phyloP scores from a whole-genome alignment of 2,888 invertebrate genomes.

The Ischnus inquisitorius region DNA sequence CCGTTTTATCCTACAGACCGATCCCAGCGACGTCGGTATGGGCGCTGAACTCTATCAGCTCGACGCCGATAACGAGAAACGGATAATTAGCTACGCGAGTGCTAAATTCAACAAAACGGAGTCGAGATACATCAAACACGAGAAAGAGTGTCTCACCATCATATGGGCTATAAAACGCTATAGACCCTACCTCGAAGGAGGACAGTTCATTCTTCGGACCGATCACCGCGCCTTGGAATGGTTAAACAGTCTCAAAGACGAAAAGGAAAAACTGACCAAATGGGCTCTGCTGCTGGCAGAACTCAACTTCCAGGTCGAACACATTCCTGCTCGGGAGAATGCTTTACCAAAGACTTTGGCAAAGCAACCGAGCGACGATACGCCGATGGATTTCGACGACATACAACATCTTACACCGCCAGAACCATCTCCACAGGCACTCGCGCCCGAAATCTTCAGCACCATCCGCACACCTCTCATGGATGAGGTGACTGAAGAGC shows the following conservation, averaged over 20 bases:
- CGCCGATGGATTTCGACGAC: not conserved
- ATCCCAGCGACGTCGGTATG: constrained; percentile 33
- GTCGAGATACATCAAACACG: not conserved
- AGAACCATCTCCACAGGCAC: not conserved
- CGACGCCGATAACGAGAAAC: not conserved
- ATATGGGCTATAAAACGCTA: constrained; percentile 4
- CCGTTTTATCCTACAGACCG: constrained; percentile 37
- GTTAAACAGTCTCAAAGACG: not conserved
- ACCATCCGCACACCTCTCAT: not conserved
- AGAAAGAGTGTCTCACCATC: not conserved
- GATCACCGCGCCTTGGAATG: not conserved
- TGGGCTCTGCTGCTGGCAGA: constrained; percentile 2
- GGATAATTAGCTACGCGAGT: constrained; percentile 47
- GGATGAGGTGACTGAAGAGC: not conserved
- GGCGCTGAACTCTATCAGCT: constrained; percentile 8
- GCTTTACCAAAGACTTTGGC: not conserved
- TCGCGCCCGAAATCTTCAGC: not conserved
- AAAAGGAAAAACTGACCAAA: not conserved
- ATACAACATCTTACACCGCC: not conserved
- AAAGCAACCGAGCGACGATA: not conserved
- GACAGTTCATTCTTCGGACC: not conserved
- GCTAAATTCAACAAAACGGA: constrained; percentile 33
- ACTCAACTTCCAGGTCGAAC: not conserved
- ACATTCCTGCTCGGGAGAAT: not conserved
- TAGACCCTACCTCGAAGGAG: not conserved